Percentiles rank a stretch among this genome's conserved stretches.
These are phyloP conservation scores for Eucidaris tribuloides DNA, from an alignment of 35 echinoderm and acorn worm genomes.

Conservation along the genomic window DNA sequence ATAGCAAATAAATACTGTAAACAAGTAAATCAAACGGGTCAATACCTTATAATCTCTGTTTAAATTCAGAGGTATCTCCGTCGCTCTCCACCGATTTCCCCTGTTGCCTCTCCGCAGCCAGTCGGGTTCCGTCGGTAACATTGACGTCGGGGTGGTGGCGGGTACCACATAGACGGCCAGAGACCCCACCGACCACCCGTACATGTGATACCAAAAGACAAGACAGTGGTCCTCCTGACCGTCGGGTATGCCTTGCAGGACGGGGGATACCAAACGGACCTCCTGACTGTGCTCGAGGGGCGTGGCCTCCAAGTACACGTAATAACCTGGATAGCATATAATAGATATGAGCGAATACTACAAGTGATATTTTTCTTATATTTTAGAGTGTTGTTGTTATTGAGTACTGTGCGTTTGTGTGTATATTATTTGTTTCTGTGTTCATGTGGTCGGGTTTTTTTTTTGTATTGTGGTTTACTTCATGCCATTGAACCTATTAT, in stretches of 20 bases:
- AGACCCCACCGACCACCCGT: slow-evolving; percentile 27
- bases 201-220: slow-evolving; percentile 50
- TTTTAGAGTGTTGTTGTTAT: too few relatives aligned
- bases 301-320: slow-evolving; percentile 42
- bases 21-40: too few relatives aligned
- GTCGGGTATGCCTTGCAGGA: background rate
- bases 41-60: slow-evolving; percentile 23
- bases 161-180: slow-evolving; percentile 28
- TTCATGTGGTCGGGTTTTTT: too few relatives aligned
- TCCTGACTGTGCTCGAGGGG: slow-evolving; percentile 4
- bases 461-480: too few relatives aligned
- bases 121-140: background rate
- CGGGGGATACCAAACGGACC: slow-evolving; percentile 38
- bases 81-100: slow-evolving; percentile 42
- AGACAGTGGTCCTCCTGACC: slow-evolving; percentile 26
- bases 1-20: too few relatives aligned
- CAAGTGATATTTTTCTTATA: too few relatives aligned
- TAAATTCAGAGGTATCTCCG: slow-evolving; percentile 23
- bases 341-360: too few relatives aligned
- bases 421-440: too few relatives aligned
- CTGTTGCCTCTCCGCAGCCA: slow-evolving; percentile 43
- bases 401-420: too few relatives aligned
- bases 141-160: background rate
- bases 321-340: slow-evolving; percentile 35
- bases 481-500: too few relatives aligned